phyloP scores from a whole-genome alignment of 2,797 vertebrate genomes.

The Protonibea diacanthus region DNA sequence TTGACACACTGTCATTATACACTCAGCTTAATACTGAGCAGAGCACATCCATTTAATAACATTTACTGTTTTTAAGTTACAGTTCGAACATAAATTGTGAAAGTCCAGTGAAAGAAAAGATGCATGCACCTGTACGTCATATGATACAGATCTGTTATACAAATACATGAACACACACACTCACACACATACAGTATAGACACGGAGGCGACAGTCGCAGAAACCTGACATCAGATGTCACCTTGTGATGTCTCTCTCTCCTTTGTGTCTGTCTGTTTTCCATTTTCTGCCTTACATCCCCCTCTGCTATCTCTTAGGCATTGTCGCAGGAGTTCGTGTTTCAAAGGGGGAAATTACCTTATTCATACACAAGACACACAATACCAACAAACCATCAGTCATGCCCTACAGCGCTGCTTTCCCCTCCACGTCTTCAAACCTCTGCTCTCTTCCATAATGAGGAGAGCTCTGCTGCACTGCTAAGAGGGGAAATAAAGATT shows the following conservation, averaged over 20 bases:
- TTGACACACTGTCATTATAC: slow-evolving; percentile 58
- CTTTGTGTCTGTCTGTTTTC: slow-evolving; percentile 45
- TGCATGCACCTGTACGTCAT: not conserved
- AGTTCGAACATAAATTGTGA: not conserved
- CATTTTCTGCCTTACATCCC: not conserved
- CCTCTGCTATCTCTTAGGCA: not conserved
- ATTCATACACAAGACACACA: slow-evolving; percentile 49
- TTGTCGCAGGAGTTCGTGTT: slow-evolving; percentile 49
- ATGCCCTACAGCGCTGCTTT: slow-evolving; percentile 21
- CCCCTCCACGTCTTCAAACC: slow-evolving; percentile 11
- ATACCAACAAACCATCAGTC: slow-evolving; percentile 51
- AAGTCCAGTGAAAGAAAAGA: not conserved
- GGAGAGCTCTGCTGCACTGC: slow-evolving; percentile 17
- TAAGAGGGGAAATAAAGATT: slow-evolving; percentile 16
- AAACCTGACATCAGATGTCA: slow-evolving; percentile 70
- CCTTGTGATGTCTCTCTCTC: slow-evolving; percentile 54
- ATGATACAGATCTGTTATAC: not conserved
- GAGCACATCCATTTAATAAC: slow-evolving; percentile 19
- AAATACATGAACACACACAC: not conserved
- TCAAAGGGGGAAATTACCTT: slow-evolving; percentile 58
- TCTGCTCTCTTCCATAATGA: slow-evolving; percentile 27
- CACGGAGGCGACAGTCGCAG: slow-evolving; percentile 48
- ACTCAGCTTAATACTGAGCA: slow-evolving; percentile 30
- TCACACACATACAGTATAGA: slow-evolving; percentile 34
- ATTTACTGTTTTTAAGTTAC: slow-evolving; percentile 2